Percentiles rank a stretch among this genome's conserved stretches.
phyloP scores from a whole-genome alignment of 1,140 invertebrate genomes.

The Brachionus angularis region DNA sequence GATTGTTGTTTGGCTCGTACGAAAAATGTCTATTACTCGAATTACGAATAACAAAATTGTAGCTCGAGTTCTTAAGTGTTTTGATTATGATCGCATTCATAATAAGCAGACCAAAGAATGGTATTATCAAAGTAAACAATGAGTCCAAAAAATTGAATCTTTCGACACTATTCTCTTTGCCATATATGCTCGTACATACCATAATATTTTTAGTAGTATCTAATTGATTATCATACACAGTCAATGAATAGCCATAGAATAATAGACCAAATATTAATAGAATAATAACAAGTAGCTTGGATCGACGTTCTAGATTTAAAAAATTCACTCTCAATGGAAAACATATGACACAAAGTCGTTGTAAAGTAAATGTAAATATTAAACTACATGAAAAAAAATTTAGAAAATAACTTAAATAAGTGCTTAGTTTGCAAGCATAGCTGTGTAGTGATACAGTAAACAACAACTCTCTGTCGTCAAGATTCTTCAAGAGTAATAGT shows the following conservation, averaged over 20 bases:
- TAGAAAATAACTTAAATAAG: slow-evolving; percentile 20
- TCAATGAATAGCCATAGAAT: neutral
- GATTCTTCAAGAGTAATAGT: slow-evolving; percentile 4
- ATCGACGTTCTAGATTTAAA: slow-evolving; percentile 17
- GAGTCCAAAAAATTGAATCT: slow-evolving; percentile 31
- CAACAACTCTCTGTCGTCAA: slow-evolving; percentile 1
- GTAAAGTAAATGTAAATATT: slow-evolving; percentile 35
- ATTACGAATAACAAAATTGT: slow-evolving; percentile 12
- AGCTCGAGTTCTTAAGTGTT: slow-evolving; percentile 28
- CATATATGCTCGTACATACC: neutral
- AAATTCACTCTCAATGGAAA: slow-evolving; percentile 27
- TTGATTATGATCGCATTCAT: slow-evolving; percentile 37
- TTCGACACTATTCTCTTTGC: neutral
- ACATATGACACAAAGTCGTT: slow-evolving; percentile 38
- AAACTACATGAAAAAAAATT: slow-evolving; percentile 33
- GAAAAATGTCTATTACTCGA: slow-evolving; percentile 26
- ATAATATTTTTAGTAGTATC: neutral
- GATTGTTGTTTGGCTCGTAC: slow-evolving; percentile 12
- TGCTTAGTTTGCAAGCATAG: slow-evolving; percentile 28
- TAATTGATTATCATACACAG: neutral
- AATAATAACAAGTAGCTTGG: slow-evolving; percentile 7
- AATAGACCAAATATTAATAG: slow-evolving; percentile 9
- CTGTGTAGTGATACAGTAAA: neutral
- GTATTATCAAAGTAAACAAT: slow-evolving; percentile 32
- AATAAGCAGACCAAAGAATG: slow-evolving; percentile 34